These are phyloP conservation scores for Zaprionus bogoriensis DNA, from an alignment of 2,888 invertebrate species.

Conservation along the genomic window DNA sequence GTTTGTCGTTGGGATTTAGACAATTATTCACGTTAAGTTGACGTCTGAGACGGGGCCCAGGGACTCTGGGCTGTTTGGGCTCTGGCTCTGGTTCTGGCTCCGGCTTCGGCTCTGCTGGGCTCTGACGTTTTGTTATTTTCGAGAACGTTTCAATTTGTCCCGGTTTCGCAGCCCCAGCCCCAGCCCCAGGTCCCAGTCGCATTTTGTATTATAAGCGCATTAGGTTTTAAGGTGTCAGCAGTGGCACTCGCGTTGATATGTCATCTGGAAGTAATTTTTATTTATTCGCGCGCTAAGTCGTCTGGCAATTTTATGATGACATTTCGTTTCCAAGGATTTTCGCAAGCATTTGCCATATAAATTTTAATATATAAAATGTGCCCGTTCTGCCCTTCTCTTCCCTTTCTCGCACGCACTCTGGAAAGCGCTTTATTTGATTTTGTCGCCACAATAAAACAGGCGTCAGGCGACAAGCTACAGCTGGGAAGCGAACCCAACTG, in stretches of 20 bases:
- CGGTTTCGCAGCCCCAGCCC: slow-evolving; percentile 40
- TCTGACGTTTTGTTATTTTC: slow-evolving; percentile 64
- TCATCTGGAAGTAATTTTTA: slow-evolving; percentile 78
- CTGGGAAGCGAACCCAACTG: slow-evolving; percentile 6
- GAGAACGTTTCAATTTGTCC: slow-evolving; percentile 73
- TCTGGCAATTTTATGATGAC: slow-evolving; percentile 77
- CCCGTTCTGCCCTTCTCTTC: slow-evolving; percentile 6
- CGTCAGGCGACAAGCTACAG: neutral
- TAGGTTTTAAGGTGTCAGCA: slow-evolving; percentile 78
- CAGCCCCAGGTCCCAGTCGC: slow-evolving; percentile 37
- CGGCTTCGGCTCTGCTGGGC: neutral
- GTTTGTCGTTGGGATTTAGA: slow-evolving; percentile 78
- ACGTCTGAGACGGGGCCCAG: slow-evolving; percentile 73
- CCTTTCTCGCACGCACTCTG: neutral
- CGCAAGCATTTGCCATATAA: slow-evolving; percentile 63
- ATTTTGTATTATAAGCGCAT: slow-evolving; percentile 79
- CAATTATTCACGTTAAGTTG: slow-evolving; percentile 78
- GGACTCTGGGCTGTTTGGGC: slow-evolving; percentile 1
- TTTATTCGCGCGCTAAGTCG: slow-evolving; percentile 75
- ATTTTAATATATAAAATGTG: slow-evolving; percentile 71
- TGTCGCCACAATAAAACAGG: slow-evolving; percentile 70
- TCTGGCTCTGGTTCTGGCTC: neutral
- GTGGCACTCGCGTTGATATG: slow-evolving; percentile 75
- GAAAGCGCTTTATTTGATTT: slow-evolving; percentile 75
- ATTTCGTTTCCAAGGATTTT: slow-evolving; percentile 77